Evolutionary conservation across 2,888 invertebrate species (phyloP).

Genomic region (Trichogramma evanescens): DNA sequence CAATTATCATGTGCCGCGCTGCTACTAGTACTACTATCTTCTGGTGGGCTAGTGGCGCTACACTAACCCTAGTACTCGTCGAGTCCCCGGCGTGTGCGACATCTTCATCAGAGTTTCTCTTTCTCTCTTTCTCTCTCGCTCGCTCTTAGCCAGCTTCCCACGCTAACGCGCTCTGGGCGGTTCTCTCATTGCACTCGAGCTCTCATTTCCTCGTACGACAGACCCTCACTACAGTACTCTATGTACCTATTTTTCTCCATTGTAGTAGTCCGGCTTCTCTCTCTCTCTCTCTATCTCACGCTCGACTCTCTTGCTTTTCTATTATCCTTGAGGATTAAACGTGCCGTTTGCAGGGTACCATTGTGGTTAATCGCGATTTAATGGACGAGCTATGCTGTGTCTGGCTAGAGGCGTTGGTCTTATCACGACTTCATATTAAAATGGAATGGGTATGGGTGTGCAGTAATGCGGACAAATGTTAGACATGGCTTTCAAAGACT

Average conservation of each 20-base stretch:
- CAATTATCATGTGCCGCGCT: conserved; percentile 46
- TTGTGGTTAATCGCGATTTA: conserved; percentile 6
- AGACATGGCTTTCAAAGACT: too few relatives aligned
- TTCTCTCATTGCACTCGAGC: neutral
- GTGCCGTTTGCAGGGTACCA: neutral
- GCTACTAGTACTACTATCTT: conserved; percentile 43
- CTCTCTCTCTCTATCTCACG: conserved; percentile 16
- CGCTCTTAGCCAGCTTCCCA: conserved; percentile 9
- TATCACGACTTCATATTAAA: too few relatives aligned
- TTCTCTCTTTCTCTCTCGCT: conserved; percentile 12
- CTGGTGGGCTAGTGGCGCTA: conserved; percentile 21
- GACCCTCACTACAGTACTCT: too few relatives aligned
- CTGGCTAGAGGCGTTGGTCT: too few relatives aligned
- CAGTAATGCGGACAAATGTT: too few relatives aligned
- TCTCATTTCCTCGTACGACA: neutral
- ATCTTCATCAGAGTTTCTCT: conserved; percentile 44
- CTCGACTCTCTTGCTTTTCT: neutral
- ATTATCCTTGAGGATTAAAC: neutral
- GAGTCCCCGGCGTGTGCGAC: conserved; percentile 46
- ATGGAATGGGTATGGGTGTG: too few relatives aligned
- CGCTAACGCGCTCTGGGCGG: conserved; percentile 3
- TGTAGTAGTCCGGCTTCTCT: neutral
- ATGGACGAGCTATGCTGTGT: neutral
- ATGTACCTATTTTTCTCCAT: too few relatives aligned
- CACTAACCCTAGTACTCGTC: neutral